Conservation (phyloP, 2,797 vertebrate genomes). For the Darevskia mixta region DNA sequence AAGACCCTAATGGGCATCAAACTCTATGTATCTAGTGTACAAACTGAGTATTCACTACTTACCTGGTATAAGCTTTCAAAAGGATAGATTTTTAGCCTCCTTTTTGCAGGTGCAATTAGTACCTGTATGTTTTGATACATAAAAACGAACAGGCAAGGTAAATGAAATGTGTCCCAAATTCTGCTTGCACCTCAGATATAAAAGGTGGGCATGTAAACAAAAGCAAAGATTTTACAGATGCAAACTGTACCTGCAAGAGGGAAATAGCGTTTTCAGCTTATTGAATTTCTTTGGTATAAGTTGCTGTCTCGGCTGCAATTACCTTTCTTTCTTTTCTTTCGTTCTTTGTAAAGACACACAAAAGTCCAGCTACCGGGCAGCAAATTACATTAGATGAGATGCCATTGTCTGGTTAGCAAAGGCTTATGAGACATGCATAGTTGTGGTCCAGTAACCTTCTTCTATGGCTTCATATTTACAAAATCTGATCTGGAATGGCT, state of each 20-base stretch:
- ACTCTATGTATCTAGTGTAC: not conserved
- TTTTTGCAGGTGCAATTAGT: conserved; percentile 23
- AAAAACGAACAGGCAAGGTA: conserved; percentile 23
- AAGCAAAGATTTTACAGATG: conserved; percentile 1
- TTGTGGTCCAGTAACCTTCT: not conserved
- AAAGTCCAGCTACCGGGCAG: not conserved
- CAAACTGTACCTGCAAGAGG: conserved; percentile 15
- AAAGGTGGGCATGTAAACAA: not conserved
- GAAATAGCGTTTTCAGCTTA: conserved; percentile 1
- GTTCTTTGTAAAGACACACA: not conserved
- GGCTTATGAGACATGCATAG: not conserved
- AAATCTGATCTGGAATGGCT: not conserved
- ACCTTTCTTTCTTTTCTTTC: not conserved
- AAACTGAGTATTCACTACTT: not conserved
- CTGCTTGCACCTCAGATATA: conserved; percentile 9
- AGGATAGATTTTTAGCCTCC: not conserved
- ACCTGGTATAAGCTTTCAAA: not conserved
- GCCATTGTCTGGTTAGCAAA: not conserved
- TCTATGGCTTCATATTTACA: not conserved
- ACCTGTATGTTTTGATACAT: not conserved
- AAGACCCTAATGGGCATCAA: not conserved
- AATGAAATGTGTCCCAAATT: conserved; percentile 11
- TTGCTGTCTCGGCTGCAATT: not conserved
- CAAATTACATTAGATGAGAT: conserved; percentile 5
- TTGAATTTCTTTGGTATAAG: not conserved